Conservation (phyloP, 2,888 invertebrate species). For the Drosophila trichaetosa region DNA sequence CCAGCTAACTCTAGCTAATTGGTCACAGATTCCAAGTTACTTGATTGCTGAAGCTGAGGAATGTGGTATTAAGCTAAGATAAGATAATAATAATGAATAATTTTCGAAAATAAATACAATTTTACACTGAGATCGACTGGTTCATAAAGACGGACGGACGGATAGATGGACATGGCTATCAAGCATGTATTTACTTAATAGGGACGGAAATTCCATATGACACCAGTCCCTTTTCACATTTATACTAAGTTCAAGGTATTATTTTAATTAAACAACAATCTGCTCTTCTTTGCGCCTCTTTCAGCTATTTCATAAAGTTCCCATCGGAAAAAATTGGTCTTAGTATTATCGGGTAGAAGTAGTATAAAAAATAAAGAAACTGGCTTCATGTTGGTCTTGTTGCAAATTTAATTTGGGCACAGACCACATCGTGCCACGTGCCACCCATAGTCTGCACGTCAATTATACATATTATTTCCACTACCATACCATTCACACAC, state of each 20-base stretch:
- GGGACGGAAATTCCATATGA: no score
- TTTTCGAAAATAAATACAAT: not conserved
- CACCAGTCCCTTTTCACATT: no score
- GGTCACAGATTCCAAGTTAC: not conserved
- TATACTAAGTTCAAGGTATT: no score
- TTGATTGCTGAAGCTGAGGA: not conserved
- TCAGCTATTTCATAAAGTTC: not conserved
- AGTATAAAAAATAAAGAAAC: conserved; percentile 18
- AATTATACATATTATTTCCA: conserved; percentile 43
- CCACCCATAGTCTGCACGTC: not conserved
- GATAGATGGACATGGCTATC: not conserved
- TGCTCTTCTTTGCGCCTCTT: not conserved
- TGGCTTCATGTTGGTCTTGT: conserved; percentile 47
- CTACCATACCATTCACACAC: not conserved
- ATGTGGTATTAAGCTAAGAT: not conserved
- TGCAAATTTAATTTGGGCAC: conserved; percentile 62
- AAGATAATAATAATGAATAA: not conserved
- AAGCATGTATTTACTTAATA: no score
- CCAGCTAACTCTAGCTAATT: not conserved
- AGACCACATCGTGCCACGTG: conserved; percentile 31
- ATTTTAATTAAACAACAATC: not conserved
- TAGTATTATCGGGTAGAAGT: not conserved
- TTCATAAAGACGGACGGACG: not conserved
- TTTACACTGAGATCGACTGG: not conserved
- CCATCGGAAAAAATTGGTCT: not conserved